phyloP scores from a whole-genome alignment of 1,140 invertebrate species.

The Fopius arisanus region DNA sequence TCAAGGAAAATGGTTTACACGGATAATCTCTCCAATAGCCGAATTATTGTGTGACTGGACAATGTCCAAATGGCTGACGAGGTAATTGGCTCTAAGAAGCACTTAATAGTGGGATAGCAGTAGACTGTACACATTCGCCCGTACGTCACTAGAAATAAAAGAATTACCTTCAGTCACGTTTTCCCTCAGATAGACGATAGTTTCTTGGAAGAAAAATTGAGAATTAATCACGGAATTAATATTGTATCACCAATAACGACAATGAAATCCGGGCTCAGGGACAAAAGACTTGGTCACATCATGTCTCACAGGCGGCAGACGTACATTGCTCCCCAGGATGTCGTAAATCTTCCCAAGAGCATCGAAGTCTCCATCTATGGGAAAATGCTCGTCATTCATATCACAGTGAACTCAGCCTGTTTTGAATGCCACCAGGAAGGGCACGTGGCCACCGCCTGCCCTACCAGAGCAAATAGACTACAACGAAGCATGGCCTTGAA shows the following conservation, averaged over 20 bases:
- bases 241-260: neutral
- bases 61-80: neutral
- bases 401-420: neutral
- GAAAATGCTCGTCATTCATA: neutral
- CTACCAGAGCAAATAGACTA: neutral
- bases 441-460: neutral
- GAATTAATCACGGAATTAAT: neutral
- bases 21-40: neutral
- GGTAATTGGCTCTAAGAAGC: neutral
- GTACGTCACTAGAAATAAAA: neutral
- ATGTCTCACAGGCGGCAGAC: neutral
- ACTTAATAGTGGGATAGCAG: neutral
- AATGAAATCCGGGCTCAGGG: neutral
- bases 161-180: neutral
- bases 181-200: neutral
- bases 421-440: neutral
- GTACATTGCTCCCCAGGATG: neutral
- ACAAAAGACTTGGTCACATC: neutral
- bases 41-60: conserved; percentile 5
- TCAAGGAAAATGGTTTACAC: neutral
- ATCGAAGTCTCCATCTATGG: neutral
- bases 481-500: neutral
- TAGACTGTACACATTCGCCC: conserved; percentile 2
- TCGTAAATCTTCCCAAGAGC: neutral
- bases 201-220: neutral